phyloP scores from a whole-genome alignment of 2,797 vertebrate species.

The Ctenopoma multispine region DNA sequence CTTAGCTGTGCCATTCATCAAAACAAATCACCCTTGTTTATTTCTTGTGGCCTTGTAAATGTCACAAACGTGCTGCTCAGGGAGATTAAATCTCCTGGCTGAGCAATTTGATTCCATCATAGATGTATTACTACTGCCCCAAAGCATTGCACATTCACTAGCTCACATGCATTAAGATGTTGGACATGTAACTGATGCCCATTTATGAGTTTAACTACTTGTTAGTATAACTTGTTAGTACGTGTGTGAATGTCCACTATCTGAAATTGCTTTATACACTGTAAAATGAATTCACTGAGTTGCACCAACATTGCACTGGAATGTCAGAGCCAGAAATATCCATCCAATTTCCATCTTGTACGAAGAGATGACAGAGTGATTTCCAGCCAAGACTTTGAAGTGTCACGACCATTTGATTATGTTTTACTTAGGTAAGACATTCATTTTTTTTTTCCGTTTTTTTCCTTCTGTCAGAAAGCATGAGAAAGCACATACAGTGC shows the following conservation, averaged over 20 bases:
- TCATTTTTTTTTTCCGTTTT: not conserved
- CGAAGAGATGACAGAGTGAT: slow-evolving; percentile 43
- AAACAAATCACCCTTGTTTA: slow-evolving; percentile 23
- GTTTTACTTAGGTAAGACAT: slow-evolving; percentile 21
- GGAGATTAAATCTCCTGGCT: slow-evolving; percentile 21
- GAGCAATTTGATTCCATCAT: slow-evolving; percentile 32
- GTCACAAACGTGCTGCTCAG: slow-evolving; percentile 23
- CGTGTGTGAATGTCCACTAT: not conserved
- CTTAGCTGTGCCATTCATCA: slow-evolving; percentile 11
- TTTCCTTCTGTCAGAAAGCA: not conserved
- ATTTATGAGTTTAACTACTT: not conserved
- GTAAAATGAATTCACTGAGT: slow-evolving; percentile 31
- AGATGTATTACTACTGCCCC: slow-evolving; percentile 11
- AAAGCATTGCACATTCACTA: not conserved
- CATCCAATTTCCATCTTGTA: slow-evolving; percentile 44
- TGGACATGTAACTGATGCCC: not conserved
- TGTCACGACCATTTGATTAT: slow-evolving; percentile 36
- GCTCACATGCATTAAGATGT: not conserved
- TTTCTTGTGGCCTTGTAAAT: slow-evolving; percentile 26
- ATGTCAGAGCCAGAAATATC: slow-evolving; percentile 30
- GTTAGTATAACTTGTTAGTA: not conserved
- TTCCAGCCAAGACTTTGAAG: slow-evolving; percentile 55
- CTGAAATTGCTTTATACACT: slow-evolving; percentile 12
- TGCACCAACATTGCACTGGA: slow-evolving; percentile 41
- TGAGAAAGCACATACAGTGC: not conserved